Conservation (phyloP, 2,113 vertebrate genomes). For the rat (Rattus norvegicus) region DNA sequence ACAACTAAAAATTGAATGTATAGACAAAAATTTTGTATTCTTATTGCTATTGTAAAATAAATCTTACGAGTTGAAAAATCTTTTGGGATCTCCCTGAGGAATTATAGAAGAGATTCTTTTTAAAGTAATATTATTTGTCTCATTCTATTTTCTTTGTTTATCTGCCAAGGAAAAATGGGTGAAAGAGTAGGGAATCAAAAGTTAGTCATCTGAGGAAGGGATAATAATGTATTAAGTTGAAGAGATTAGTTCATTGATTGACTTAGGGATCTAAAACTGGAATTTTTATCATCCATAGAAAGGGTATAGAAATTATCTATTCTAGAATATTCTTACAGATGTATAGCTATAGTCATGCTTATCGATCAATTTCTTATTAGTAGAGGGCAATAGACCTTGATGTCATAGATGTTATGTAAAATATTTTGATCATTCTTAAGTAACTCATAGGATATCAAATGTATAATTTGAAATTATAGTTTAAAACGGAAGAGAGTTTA, state of each 20-base stretch:
- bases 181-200: neutral
- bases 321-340: neutral
- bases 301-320: neutral
- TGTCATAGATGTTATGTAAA: neutral
- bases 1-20: constrained; percentile 15
- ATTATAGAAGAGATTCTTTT: neutral
- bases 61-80: neutral
- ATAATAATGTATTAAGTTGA: neutral
- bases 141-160: neutral
- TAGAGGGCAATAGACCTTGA: neutral
- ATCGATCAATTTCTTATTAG: neutral
- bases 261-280: neutral
- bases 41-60: neutral
- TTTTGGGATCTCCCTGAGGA: neutral
- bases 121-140: constrained; percentile 30
- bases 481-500: neutral
- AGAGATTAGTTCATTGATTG: neutral
- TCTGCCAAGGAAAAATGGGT: neutral
- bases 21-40: constrained; percentile 34
- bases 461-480: neutral
- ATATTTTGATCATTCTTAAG: neutral
- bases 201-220: neutral
- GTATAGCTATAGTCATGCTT: neutral
- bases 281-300: neutral
- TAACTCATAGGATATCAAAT: neutral